Base-by-base conservation (phyloP, 2,113 vertebrate genomes). In the Indicator indicator region DNA sequence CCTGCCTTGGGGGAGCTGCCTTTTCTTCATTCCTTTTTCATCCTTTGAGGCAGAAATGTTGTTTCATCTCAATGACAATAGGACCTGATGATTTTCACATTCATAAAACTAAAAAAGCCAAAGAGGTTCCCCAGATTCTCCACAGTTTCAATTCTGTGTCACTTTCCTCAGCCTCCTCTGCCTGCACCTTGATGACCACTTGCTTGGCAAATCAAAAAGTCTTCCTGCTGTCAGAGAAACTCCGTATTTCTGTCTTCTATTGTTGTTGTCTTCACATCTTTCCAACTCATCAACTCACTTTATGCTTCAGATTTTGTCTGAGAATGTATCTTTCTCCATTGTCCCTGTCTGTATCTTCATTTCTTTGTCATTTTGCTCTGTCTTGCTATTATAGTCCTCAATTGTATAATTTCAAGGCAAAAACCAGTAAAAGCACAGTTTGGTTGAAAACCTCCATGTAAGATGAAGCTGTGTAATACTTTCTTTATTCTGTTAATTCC, bases 181-280 rank as follows among this genome's bases (percentile, higher is more conserved):
- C 42, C 56, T 88, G 68, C 80, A 63, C 83, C 40, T 52, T 83
- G 54, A 80, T 64, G 60, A 60, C 56, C 9, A 6, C 36, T 88
- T 90, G 38, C 79, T 52, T 83, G 65, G 68, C 48, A 95, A 86
- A 83, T 93, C 69, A 90, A 23, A 85, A 88, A 52, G 12, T 80
- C 56, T 77, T 91, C 56, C 55, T 86, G 68, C 68, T 88, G 67
- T 73, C 64, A 79, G 68, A 91, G 24, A 87, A 75, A 46, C 16
- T 91, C 74, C 40, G 76, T 69, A 42, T 60, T 94, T 84, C 67
- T 86, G 65, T 33, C 27, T 83, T 84, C 77, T 92, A 1, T 72
- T 82, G 10, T 78, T 16, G 7, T 44, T 44, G 73, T 83, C 68
- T 85, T 80, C 62, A 38, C 33, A 74, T 68, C n/a, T 85, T 60